These are phyloP conservation scores for Diogma glabrata DNA, from an alignment of 2,888 invertebrate species.

Conservation along the genomic window DNA sequence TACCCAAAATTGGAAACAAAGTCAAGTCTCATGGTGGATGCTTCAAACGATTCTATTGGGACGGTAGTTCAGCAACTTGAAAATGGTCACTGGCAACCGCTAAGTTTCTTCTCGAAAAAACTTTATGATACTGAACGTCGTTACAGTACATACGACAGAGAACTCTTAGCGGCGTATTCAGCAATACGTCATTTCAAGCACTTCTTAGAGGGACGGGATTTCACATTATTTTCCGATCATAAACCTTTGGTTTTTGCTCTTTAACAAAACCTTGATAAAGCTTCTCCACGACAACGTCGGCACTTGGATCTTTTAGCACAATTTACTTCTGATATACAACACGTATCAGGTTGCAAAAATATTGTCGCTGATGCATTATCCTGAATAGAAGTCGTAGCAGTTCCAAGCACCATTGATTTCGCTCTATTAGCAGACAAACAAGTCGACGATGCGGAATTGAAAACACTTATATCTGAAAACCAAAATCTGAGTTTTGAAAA, in stretches of 20 bases:
- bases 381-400: not conserved
- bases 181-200: constrained; percentile 28
- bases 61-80: constrained; percentile 28
- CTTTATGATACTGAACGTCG: constrained; percentile 24
- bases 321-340: constrained; percentile 8
- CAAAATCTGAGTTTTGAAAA: not conserved
- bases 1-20: too few species aligned
- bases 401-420: too few species aligned
- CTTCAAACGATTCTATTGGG: constrained; percentile 29
- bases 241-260: too few species aligned
- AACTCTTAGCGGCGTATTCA: constrained; percentile 29
- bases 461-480: not conserved
- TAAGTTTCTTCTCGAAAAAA: constrained; percentile 28
- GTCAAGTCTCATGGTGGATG: too few species aligned
- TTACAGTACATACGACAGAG: constrained; percentile 31
- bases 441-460: too few species aligned
- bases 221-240: too few species aligned
- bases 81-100: constrained; percentile 24
- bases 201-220: constrained; percentile 31
- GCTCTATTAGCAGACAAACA: too few species aligned
- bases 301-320: constrained; percentile 24
- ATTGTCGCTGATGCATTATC: not conserved
- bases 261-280: too few species aligned
- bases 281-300: constrained; percentile 26
- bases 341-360: constrained; percentile 9